Conservation (phyloP, 2,888 invertebrate genomes). For the Stenodema calcarata region DNA sequence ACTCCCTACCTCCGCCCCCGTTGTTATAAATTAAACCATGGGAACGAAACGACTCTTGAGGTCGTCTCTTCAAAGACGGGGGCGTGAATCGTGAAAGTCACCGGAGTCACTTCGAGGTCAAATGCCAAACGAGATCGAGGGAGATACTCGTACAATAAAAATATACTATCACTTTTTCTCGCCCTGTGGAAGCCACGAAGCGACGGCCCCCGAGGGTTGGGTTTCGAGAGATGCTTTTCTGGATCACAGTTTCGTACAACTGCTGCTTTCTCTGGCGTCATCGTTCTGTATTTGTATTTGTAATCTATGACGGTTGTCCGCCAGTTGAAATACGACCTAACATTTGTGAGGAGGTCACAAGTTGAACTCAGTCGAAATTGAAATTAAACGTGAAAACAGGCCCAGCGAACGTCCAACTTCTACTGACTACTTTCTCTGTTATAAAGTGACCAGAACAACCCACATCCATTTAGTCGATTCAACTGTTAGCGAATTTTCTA, state of each 20-base stretch:
- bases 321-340: no score
- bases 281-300: background rate
- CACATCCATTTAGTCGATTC: no score
- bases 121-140: background rate
- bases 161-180: background rate
- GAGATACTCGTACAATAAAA: background rate
- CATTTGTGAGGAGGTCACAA: no score
- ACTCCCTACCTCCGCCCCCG: background rate
- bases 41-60: background rate
- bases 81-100: conserved; percentile 2
- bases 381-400: no score
- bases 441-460: no score
- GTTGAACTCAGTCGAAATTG: no score
- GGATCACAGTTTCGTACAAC: background rate
- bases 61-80: background rate
- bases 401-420: no score
- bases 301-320: no score
- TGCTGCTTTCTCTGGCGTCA: background rate
- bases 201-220: background rate
- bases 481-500: no score
- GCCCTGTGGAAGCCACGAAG: background rate
- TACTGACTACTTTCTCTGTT: no score
- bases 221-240: background rate
- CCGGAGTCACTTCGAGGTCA: background rate
- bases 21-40: background rate